These are phyloP conservation scores for Netelia virgata DNA, from an alignment of 2,888 invertebrate species.

Conservation along the genomic window DNA sequence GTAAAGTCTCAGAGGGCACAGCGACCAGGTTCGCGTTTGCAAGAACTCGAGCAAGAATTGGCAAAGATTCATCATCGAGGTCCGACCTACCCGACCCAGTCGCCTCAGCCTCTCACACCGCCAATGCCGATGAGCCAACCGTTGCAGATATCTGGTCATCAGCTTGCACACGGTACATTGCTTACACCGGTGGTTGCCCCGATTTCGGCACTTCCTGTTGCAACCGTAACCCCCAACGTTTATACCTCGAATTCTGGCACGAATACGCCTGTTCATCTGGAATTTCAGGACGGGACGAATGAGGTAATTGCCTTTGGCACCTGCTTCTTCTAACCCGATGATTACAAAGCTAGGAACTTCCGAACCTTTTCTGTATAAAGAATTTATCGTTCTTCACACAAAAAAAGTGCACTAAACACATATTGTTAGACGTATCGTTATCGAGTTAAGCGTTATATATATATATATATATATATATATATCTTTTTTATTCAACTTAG, in stretches of 20 bases:
- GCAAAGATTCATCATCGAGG: slow-evolving; percentile 84
- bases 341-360: not conserved
- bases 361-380: not conserved
- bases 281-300: slow-evolving; percentile 75
- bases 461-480: not conserved
- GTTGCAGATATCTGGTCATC: slow-evolving; percentile 50
- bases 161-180: slow-evolving; percentile 71
- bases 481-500: slow-evolving; percentile 63
- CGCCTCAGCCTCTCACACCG: slow-evolving; percentile 78
- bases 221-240: slow-evolving; percentile 77
- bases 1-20: slow-evolving; percentile 77
- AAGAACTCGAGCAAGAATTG: slow-evolving; percentile 83
- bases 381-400: not conserved
- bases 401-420: not conserved
- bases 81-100: slow-evolving; percentile 75
- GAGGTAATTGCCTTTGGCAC: slow-evolving; percentile 70
- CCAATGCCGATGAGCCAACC: slow-evolving; percentile 76
- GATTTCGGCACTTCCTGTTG: slow-evolving; percentile 74
- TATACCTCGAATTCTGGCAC: slow-evolving; percentile 76
- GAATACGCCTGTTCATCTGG: slow-evolving; percentile 77
- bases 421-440: not conserved
- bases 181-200: slow-evolving; percentile 75
- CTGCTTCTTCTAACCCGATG: too few species aligned
- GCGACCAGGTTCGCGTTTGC: slow-evolving; percentile 81
- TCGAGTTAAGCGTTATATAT: not conserved